A percentile compares a stretch with the other conserved stretches of the same genome.
phyloP scores from a whole-genome alignment of 1,140 invertebrate genomes.

The Ips nitidus region DNA sequence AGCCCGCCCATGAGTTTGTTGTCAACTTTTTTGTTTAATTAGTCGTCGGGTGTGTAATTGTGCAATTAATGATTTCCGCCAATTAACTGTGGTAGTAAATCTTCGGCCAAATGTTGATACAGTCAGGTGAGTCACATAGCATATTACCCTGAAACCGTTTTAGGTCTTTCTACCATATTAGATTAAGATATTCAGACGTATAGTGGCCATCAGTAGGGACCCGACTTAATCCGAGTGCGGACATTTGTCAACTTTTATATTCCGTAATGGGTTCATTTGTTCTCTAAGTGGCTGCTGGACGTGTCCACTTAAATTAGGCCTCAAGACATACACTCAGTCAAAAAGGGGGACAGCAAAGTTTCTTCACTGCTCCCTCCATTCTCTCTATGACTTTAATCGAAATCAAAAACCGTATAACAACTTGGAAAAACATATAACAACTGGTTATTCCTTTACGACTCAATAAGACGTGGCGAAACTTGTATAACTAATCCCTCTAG shows the following conservation, averaged over 20 bases:
- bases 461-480: conserved; percentile 22
- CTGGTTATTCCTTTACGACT: conserved; percentile 4
- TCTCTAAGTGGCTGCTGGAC: conserved; percentile 37
- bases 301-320: conserved; percentile 40
- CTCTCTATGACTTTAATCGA: not conserved
- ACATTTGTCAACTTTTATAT: conserved; percentile 45
- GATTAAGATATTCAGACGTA: conserved; percentile 40
- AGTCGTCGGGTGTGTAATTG: too few relatives aligned
- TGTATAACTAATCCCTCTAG: conserved; percentile 27
- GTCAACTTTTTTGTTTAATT: too few relatives aligned
- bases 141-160: too few relatives aligned
- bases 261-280: conserved; percentile 43
- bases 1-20: too few relatives aligned
- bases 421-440: not conserved
- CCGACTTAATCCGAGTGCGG: conserved; percentile 39
- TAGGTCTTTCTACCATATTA: conserved; percentile 38
- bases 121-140: too few relatives aligned
- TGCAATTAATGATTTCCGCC: too few relatives aligned
- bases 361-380: too few relatives aligned
- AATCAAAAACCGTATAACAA: conserved; percentile 4
- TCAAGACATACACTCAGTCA: too few relatives aligned
- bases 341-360: not conserved
- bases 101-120: too few relatives aligned
- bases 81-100: too few relatives aligned
- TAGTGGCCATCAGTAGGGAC: conserved; percentile 32